Evolutionary conservation across 2,888 invertebrate genomes (phyloP), one percentile per base, ranked within the genome.

Genomic region (Cosmia trapezina): DNA sequence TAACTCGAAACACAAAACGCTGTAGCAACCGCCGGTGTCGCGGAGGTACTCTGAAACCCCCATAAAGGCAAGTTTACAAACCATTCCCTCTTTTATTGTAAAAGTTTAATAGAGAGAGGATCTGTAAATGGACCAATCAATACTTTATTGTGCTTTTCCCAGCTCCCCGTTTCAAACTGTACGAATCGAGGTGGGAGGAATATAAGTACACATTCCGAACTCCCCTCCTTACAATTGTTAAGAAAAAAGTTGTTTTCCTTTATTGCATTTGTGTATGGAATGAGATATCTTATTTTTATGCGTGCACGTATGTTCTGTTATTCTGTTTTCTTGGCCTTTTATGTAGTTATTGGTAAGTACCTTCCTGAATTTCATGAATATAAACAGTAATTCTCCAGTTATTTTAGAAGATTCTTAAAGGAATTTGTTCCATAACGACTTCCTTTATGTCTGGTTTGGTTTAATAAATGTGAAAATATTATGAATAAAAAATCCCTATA

Each of bases 101-200:
- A 92, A 93, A 93, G 92, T 93, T 93, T 92, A 92, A 93, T 93
- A 92, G 91, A 92, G 90, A 90, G 86, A 86, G 87, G 89, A 91
- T 90, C 90, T 91, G 90, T 89, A 89, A 91, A 92, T 91, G 91
- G 88, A 89, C 88, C 91, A 91, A 93, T 93, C 92, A 92, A 92
- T 93, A 92, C 91, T 93, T 92, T 92, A 92, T 91, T 91, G 90
- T 91, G 88, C 91, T 90, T 89, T 89, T 86, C 84, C 82, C 83
- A 86, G 87, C 74, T 70, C 86, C 83, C 86, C 86, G 87, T 86
- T 89, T 85, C 76, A 77, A 86, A 83, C 78, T 84, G 72, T 73
- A 73, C 67, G 77, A 80, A 86, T 83, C 73, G 80, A 82, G 73
- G 81, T 70, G 79, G 83, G 76, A 73, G 81, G 78, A 82, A 83